phyloP scores from a whole-genome alignment of 2,797 vertebrate genomes.

The Chaetodon trifasciatus region DNA sequence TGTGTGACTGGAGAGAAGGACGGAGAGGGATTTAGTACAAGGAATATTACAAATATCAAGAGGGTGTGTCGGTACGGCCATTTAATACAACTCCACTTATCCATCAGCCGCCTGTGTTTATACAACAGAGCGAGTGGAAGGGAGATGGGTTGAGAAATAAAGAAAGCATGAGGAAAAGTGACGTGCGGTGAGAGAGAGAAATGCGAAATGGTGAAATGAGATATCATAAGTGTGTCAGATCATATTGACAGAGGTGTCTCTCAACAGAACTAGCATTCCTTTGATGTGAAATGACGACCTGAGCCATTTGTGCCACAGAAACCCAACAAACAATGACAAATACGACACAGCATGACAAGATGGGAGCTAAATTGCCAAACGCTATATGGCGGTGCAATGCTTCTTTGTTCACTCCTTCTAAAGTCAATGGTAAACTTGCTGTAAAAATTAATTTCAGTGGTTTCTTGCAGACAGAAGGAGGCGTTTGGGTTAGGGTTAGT shows the following conservation, averaged over 20 bases:
- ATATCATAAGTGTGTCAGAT: slow-evolving; percentile 45
- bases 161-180: slow-evolving; percentile 29
- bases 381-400: background rate
- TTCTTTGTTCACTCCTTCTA: background rate
- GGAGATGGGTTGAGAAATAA: slow-evolving; percentile 24
- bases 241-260: slow-evolving; percentile 25
- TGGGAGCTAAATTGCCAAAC: background rate
- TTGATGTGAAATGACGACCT: slow-evolving; percentile 51
- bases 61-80: slow-evolving; percentile 4
- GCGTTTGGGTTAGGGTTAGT: slow-evolving; percentile 27
- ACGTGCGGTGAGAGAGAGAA: slow-evolving; percentile 53
- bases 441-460: slow-evolving; percentile 35
- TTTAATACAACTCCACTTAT: slow-evolving; percentile 28
- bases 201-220: slow-evolving; percentile 23
- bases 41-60: slow-evolving; percentile 18
- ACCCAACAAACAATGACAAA: slow-evolving; percentile 11
- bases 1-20: background rate
- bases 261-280: slow-evolving; percentile 27
- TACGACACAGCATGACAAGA: background rate
- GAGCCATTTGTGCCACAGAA: slow-evolving; percentile 16
- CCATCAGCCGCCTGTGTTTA: slow-evolving; percentile 31
- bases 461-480: slow-evolving; percentile 16
- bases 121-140: slow-evolving; percentile 16
- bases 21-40: background rate
- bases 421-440: slow-evolving; percentile 24